phyloP scores from a whole-genome alignment of 2,888 invertebrate genomes.

The Siphlonurus alternatus region DNA sequence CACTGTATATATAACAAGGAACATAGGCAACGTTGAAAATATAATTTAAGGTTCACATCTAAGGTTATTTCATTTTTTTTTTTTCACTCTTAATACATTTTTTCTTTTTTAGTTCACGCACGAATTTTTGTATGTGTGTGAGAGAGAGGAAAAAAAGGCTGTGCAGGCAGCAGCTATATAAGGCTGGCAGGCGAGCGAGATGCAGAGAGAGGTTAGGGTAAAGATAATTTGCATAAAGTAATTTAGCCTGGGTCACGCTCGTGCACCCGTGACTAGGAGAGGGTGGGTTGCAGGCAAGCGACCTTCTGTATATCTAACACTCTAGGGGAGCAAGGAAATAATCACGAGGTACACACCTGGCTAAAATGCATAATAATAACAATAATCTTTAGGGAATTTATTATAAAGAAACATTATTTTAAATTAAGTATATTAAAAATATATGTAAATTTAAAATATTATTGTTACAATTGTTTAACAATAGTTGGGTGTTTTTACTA shows the following conservation, averaged over 20 bases:
- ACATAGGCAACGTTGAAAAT: background rate
- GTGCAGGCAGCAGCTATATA: too few relatives aligned
- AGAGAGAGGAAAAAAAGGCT: background rate
- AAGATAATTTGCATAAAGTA: slow-evolving; percentile 3
- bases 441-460: too few relatives aligned
- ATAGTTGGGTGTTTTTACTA: too few relatives aligned
- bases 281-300: background rate
- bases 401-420: too few relatives aligned
- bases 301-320: background rate
- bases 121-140: background rate
- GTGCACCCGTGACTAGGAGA: background rate
- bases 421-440: background rate
- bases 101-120: background rate
- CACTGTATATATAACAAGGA: background rate
- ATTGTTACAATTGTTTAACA: too few relatives aligned
- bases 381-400: too few relatives aligned
- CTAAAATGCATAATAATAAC: too few relatives aligned
- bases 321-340: too few relatives aligned
- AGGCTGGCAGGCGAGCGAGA: background rate
- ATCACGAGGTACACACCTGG: too few relatives aligned
- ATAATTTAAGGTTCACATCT: background rate
- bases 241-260: slow-evolving; percentile 2
- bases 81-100: background rate
- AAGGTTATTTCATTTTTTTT: background rate
- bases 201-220: background rate